phyloP scores from a whole-genome alignment of 1,140 invertebrate genomes.

The Temnothorax curvispinosus region DNA sequence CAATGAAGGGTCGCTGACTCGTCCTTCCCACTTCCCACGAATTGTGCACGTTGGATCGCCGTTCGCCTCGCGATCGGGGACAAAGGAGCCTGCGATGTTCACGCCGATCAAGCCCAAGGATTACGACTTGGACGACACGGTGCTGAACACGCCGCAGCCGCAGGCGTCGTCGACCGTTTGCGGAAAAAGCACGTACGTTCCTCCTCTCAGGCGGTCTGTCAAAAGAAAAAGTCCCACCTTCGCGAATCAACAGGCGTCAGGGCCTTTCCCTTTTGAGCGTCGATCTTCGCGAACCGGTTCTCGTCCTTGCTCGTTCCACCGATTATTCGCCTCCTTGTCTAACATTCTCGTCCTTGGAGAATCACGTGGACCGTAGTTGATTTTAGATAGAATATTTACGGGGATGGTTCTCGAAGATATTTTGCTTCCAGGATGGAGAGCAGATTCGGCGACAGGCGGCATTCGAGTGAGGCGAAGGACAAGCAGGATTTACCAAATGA shows the following conservation, averaged over 20 bases:
- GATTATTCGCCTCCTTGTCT: neutral
- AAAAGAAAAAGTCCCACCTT: neutral
- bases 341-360: neutral
- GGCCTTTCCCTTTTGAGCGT: neutral
- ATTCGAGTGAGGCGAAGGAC: neutral
- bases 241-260: neutral
- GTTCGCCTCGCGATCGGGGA: neutral
- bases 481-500: slow-evolving; percentile 29
- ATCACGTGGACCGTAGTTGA: neutral
- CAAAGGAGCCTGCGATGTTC: slow-evolving; percentile 50
- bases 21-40: neutral
- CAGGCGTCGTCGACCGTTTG: slow-evolving; percentile 81
- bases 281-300: neutral
- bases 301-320: neutral
- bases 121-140: slow-evolving; percentile 68
- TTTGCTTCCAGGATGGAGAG: slow-evolving; percentile 52
- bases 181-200: slow-evolving; percentile 72
- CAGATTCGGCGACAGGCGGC: neutral
- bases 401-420: neutral
- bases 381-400: neutral
- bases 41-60: neutral
- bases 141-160: slow-evolving; percentile 77
- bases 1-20: neutral
- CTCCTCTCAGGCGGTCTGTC: neutral
- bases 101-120: slow-evolving; percentile 47